Evolutionary conservation across 2,113 vertebrate genomes (phyloP).

Genomic region (Donacobius atricapilla): DNA sequence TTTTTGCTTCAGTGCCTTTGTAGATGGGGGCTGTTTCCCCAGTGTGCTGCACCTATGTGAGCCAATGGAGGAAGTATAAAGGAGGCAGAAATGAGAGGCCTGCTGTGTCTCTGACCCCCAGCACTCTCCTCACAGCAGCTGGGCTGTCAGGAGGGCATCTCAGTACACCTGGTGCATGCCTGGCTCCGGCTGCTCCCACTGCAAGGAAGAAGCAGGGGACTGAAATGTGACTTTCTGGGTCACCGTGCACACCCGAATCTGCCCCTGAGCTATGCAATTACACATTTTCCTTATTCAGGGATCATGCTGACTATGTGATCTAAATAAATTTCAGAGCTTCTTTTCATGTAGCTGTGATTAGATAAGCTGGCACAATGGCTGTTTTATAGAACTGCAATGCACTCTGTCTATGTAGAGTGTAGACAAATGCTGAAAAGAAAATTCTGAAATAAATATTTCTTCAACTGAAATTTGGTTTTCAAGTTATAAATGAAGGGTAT

Average conservation of each 20-base stretch:
- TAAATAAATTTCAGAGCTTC: slow-evolving; percentile 44
- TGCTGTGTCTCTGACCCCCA: background rate
- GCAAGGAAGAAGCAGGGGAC: background rate
- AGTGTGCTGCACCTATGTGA: background rate
- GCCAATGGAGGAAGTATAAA: background rate
- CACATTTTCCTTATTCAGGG: background rate
- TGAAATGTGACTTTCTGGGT: slow-evolving; percentile 40
- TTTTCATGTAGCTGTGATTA: slow-evolving; percentile 25
- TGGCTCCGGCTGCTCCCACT: background rate
- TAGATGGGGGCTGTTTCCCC: background rate
- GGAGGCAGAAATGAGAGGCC: background rate
- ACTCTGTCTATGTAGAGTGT: background rate
- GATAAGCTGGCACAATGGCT: background rate
- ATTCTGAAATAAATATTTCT: background rate
- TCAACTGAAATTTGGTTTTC: background rate
- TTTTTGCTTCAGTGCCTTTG: background rate
- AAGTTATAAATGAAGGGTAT: background rate
- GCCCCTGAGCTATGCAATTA: slow-evolving; percentile 33
- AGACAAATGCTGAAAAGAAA: background rate
- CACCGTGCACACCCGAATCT: background rate
- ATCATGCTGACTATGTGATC: slow-evolving; percentile 37
- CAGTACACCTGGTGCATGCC: background rate
- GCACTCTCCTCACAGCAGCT: background rate
- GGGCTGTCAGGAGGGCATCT: background rate
- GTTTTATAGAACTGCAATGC: background rate